Conservation (phyloP, 2,888 invertebrate species). For the Harpalus rufipes region DNA sequence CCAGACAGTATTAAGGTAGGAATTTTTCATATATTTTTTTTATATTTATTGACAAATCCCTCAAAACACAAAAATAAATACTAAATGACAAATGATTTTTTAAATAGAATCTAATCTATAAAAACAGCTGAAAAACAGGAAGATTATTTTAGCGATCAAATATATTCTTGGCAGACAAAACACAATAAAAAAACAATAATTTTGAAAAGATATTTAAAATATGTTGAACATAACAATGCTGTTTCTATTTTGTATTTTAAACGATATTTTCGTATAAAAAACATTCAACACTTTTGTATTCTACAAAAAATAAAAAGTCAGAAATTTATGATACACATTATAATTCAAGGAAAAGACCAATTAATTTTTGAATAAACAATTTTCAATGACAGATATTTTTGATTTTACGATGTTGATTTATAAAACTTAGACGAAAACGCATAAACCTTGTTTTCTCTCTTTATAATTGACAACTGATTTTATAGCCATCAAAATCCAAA, state of each 20-base stretch:
- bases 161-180: conserved; percentile 14
- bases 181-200: background rate
- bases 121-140: background rate
- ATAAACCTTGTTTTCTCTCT: too few species aligned
- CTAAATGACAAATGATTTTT: background rate
- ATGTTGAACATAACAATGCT: background rate
- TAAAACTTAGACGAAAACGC: background rate
- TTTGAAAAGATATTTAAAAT: conserved; percentile 2
- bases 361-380: too few species aligned
- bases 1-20: conserved; percentile 57
- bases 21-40: background rate
- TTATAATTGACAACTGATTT: too few species aligned
- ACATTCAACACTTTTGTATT: too few species aligned
- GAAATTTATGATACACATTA: too few species aligned
- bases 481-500: too few species aligned
- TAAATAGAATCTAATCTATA: background rate
- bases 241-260: background rate
- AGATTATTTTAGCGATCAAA: conserved; percentile 9
- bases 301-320: too few species aligned
- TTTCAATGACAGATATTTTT: background rate
- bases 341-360: too few species aligned
- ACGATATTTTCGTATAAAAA: background rate
- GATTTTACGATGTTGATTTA: background rate
- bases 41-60: background rate
- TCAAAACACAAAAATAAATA: background rate